Conservation (phyloP, 1,140 invertebrate species). For the Drosophila lacertosa region DNA sequence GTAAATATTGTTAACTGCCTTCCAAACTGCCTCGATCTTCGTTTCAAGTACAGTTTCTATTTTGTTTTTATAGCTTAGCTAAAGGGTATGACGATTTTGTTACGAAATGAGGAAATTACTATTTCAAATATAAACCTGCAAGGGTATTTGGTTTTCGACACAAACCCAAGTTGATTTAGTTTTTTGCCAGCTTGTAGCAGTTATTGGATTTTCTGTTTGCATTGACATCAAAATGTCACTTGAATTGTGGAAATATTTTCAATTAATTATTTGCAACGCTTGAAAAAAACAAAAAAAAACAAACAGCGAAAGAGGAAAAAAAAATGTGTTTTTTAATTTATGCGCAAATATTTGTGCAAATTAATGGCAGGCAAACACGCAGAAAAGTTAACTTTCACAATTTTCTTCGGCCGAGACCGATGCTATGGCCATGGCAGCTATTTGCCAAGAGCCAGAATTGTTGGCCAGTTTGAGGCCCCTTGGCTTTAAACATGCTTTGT, state of each 20-base stretch:
- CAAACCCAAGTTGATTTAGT: background rate
- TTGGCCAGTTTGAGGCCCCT: background rate
- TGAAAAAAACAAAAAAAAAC: conserved; percentile 21
- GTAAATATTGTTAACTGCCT: conserved; percentile 47
- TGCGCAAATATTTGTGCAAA: conserved; percentile 71
- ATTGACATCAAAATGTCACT: conserved; percentile 77
- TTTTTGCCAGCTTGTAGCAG: background rate
- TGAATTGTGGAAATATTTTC: conserved; percentile 62
- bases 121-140: too few relatives aligned
- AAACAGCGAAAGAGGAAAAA: too few relatives aligned
- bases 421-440: too few relatives aligned
- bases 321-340: conserved; percentile 47
- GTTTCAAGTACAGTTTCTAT: conserved; percentile 35
- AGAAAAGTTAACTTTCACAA: conserved; percentile 49
- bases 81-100: background rate
- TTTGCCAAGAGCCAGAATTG: conserved; percentile 18
- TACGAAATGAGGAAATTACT: background rate
- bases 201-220: conserved; percentile 53
- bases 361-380: conserved; percentile 63
- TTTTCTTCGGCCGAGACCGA: conserved; percentile 14
- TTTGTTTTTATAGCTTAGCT: background rate
- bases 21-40: conserved; percentile 28
- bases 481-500: conserved; percentile 12
- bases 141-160: background rate
- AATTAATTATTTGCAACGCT: conserved; percentile 62